Evolutionary conservation across 2,888 invertebrate genomes (phyloP), one percentile per base, ranked within the genome.

Genomic region (Lordiphosa fenestrarum): DNA sequence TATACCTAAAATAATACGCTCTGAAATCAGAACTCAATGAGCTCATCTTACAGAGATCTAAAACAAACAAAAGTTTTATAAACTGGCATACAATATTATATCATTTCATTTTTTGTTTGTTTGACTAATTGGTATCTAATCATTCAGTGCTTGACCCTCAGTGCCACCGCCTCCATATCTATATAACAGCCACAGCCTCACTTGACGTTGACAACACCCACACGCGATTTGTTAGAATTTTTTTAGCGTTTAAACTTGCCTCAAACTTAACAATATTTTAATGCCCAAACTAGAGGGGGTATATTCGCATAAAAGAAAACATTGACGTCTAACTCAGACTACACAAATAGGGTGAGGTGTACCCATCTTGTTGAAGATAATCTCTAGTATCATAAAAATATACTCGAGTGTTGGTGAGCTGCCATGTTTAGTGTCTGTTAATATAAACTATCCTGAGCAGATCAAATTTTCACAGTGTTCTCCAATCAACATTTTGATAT

Each of bases 121-220:
- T 38, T 19, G 15, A 19, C 54, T 71, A 69, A 73, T 76, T 73
- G 63, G 60, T 69, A 58, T 71, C 81, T 64, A 69, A 50, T 64
- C 66, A 54, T 55, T 48, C 40, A 53, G 59, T 53, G 36, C 46
- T 52, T 83, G 84, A 80, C 81, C 81, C 68, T 61, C 76, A 47
- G n/a, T 40, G 63, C 52, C 77, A 71, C 73, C 73, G 65, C 53
- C 70, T 36, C 38, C 40, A 52, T 42, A 41, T 40, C 55, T 21
- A 64, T 38, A 48, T 36, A 58, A 37, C 25, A 39, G 19, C 35
- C 36, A 30, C 48, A 56, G 41, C 53, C 19, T 47, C 56, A 50
- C 21, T 38, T 61, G 58, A 41, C 58, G 59, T 50, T 64, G 57
- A 50, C 66, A 53, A 53, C 81, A 68, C 84, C 84, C 77, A 81